phyloP scores from a whole-genome alignment of 1,140 invertebrate genomes.

The Hypothenemus hampei region DNA sequence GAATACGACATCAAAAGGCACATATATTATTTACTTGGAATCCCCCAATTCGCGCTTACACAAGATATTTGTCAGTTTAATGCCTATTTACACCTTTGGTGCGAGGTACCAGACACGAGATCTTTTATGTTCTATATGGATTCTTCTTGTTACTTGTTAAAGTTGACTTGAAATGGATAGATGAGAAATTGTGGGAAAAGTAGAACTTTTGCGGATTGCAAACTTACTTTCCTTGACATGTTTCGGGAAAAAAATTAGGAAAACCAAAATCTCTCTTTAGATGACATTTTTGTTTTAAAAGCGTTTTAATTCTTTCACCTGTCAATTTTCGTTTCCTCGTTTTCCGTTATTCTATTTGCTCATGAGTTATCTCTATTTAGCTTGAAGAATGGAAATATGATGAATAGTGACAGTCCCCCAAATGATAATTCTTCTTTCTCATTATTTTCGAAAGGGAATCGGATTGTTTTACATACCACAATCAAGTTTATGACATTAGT shows the following conservation, averaged over 20 bases:
- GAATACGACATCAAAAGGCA: conserved; percentile 12
- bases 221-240: too few species aligned
- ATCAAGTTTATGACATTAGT: too few species aligned
- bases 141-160: conserved; percentile 1
- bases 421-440: conserved; percentile 11
- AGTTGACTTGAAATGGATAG: neutral
- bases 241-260: neutral
- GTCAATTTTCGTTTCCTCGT: conserved; percentile 7
- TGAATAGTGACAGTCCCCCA: conserved; percentile 23
- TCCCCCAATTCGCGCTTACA: conserved; percentile 12
- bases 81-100: conserved; percentile 16
- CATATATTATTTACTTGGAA: conserved; percentile 11
- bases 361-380: conserved; percentile 17
- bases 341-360: conserved; percentile 7
- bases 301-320: conserved; percentile 22
- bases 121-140: conserved; percentile 14
- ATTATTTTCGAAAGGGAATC: too few species aligned
- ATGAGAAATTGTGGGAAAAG: too few species aligned
- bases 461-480: too few species aligned
- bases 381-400: conserved; percentile 26
- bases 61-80: conserved; percentile 11
- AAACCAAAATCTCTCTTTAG: neutral
- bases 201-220: too few species aligned
- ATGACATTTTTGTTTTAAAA: neutral
- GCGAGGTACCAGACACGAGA: conserved; percentile 6